Percentiles rank a stretch among this genome's conserved stretches.
Conservation (phyloP, 2,113 vertebrate genomes). For the Melanocharis versteri region DNA sequence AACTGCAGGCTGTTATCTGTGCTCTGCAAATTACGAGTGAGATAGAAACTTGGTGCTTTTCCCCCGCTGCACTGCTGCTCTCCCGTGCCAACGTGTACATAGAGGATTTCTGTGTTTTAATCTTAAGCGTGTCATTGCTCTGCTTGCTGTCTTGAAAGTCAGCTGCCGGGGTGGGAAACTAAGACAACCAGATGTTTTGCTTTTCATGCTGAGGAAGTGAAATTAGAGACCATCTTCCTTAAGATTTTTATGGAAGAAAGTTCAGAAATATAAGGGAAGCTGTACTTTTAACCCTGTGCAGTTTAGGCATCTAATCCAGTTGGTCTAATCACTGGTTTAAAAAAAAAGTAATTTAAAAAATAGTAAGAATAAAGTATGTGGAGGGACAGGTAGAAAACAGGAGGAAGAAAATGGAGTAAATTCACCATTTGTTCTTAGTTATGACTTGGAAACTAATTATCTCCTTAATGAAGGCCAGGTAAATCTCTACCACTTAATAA, state of each 20-base stretch:
- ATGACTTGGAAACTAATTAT: not conserved
- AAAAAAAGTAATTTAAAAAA: not conserved
- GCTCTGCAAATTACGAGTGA: conserved; percentile 9
- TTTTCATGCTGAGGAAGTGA: conserved; percentile 61
- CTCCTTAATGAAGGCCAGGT: not conserved
- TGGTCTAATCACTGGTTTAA: not conserved
- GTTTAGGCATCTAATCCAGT: not conserved
- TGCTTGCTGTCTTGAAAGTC: conserved; percentile 18
- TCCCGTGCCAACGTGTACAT: not conserved
- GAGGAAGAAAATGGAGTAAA: not conserved
- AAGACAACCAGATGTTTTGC: conserved; percentile 53
- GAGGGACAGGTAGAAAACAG: not conserved
- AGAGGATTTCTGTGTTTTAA: conserved; percentile 24
- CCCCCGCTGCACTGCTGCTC: not conserved
- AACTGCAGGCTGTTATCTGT: conserved; percentile 24
- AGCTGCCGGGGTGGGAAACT: conserved; percentile 32
- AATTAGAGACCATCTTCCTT: conserved; percentile 51
- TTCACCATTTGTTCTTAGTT: not conserved
- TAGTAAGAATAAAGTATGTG: fast-evolving
- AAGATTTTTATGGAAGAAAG: conserved; percentile 35
- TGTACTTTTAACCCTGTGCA: not conserved
- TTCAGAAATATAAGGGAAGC: not conserved
- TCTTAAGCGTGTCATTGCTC: conserved; percentile 9
- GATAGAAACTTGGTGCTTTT: not conserved
- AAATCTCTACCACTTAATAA: not conserved